These are phyloP conservation scores for Cossypha heuglini DNA, from an alignment of 2,797 vertebrate genomes.

Conservation along the genomic window DNA sequence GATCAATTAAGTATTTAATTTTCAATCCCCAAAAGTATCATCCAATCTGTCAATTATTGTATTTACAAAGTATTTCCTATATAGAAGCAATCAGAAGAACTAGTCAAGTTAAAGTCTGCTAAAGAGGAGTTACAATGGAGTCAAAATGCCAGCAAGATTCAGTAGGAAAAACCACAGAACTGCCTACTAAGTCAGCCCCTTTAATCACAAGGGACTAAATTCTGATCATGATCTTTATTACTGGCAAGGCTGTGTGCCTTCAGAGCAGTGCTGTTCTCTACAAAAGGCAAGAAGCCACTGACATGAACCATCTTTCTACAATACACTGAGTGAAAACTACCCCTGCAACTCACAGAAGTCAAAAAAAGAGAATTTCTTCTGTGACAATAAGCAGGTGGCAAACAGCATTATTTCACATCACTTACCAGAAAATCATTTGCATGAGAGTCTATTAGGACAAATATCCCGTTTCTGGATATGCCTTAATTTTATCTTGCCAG, in stretches of 20 bases:
- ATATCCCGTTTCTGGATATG: not conserved
- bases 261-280: not conserved
- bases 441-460: not conserved
- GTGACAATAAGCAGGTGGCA: not conserved
- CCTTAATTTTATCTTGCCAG: not conserved
- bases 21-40: not conserved
- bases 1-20: constrained; percentile 22
- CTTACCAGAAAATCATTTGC: not conserved
- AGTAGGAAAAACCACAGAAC: not conserved
- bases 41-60: not conserved
- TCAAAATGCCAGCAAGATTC: not conserved
- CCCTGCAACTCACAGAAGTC: not conserved
- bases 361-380: not conserved
- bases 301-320: not conserved
- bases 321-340: not conserved
- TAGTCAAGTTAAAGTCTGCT: not conserved
- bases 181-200: not conserved
- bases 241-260: not conserved
- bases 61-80: not conserved
- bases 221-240: not conserved
- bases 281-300: not conserved
- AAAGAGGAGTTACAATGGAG: not conserved
- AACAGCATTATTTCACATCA: not conserved
- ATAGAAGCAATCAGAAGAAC: not conserved
- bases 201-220: not conserved